Percentiles rank a stretch among this genome's conserved stretches.
Conservation (phyloP, 2,113 vertebrate genomes). For the Mesocricetus auratus region DNA sequence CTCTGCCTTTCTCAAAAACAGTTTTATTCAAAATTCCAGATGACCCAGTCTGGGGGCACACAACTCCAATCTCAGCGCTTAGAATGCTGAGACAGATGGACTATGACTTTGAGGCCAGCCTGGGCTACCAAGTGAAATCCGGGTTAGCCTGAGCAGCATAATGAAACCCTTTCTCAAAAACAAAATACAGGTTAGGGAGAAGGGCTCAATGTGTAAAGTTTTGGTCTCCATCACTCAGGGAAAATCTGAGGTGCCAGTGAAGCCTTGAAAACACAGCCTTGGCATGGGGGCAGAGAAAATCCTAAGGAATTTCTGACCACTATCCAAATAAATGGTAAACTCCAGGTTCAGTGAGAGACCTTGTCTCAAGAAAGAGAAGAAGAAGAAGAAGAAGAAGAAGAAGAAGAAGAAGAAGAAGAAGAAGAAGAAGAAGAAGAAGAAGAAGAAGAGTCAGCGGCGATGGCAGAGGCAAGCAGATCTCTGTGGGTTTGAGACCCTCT, state of each 20-base stretch:
- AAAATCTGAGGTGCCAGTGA: not conserved
- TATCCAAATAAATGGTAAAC: not conserved
- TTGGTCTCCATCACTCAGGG: not conserved
- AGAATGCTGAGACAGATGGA: not conserved
- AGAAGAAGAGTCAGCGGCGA: too few relatives aligned
- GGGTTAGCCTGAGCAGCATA: not conserved
- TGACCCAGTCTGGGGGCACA: not conserved
- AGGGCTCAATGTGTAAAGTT: not conserved
- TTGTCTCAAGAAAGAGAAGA: not conserved
- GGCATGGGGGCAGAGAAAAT: not conserved
- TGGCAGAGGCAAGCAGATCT: not conserved
- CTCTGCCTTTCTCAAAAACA: not conserved
- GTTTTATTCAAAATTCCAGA: not conserved
- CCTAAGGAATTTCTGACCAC: not conserved
- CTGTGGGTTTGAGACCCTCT: not conserved
- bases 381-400: too few relatives aligned
- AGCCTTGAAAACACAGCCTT: not conserved
- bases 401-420: too few relatives aligned
- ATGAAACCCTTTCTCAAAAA: not conserved
- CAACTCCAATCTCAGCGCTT: too few relatives aligned
- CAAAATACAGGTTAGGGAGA: not conserved
- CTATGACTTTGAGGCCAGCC: not conserved
- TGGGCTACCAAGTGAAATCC: not conserved
- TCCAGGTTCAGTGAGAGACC: not conserved
- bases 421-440: too few relatives aligned